phyloP scores from a whole-genome alignment of 2,797 vertebrate genomes.

The Sebastes ruberrimus region DNA sequence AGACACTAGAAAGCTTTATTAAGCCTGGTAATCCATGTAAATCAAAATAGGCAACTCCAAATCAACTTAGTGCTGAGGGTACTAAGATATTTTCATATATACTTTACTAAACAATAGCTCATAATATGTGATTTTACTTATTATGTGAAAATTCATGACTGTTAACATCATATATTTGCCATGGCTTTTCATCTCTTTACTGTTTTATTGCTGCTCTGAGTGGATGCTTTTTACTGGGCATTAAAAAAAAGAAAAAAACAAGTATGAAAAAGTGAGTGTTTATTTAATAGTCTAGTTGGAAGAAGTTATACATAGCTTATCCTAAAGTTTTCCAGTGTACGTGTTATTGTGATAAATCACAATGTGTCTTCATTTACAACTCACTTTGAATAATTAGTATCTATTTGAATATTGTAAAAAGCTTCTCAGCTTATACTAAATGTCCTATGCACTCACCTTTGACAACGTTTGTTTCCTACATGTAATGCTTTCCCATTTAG shows the following conservation, averaged over 20 bases:
- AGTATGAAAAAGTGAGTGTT: neutral
- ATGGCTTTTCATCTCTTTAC: constrained; percentile 17
- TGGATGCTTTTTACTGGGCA: constrained; percentile 31
- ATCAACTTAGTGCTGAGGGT: constrained; percentile 8
- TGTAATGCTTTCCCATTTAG: neutral
- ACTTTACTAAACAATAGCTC: neutral
- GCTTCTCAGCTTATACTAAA: neutral
- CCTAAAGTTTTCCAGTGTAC: constrained; percentile 1
- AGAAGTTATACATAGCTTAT: constrained; percentile 11
- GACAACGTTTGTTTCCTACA: neutral
- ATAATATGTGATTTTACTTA: neutral
- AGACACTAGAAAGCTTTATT: constrained; percentile 47
- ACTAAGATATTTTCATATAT: neutral
- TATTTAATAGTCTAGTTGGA: constrained; percentile 11
- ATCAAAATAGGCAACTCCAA: constrained; percentile 46
- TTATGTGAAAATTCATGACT: constrained; percentile 11
- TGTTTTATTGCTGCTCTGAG: constrained; percentile 34
- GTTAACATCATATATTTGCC: constrained; percentile 13
- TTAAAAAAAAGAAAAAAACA: constrained; percentile 17
- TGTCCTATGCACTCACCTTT: neutral
- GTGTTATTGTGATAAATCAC: neutral
- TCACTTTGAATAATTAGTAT: neutral
- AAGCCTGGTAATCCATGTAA: constrained; percentile 47
- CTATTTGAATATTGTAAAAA: neutral
- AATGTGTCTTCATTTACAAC: neutral